Evolutionary conservation across 1,140 invertebrate species (phyloP), one percentile per base, ranked within the genome.

Genomic region (Tetragnatha versicolor): DNA sequence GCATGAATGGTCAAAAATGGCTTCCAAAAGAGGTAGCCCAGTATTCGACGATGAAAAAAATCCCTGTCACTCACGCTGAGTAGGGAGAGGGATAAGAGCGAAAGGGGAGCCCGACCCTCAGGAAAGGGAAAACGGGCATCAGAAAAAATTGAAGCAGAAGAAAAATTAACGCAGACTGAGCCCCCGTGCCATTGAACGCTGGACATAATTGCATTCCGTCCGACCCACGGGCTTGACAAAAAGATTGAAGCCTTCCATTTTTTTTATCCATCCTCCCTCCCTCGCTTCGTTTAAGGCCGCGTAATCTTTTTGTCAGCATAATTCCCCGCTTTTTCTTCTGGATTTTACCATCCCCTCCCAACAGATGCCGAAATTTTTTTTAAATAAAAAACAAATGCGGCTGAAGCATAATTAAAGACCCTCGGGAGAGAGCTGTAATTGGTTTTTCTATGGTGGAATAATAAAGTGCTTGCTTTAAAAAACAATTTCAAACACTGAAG

Each of bases 251-350:
- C 27, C 65, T 35, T 68, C 45, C 31, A 47, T 17, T 68, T 42
- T 68, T 68, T 68, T 68, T 49, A 9, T 42, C 17, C 65, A 49
- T 31, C 39, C 65, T 31, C 45, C n/a, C n/a, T n/a, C n/a, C n/a
- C n/a, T n/a, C n/a, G n/a, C n/a, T n/a, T n/a, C n/a, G n/a, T 68
- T 68, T 65, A 33, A 31, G 29, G 5, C 17, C 31, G 55, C 60
- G 33, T 42, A 63, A 63, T 47, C 65, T 68, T 68, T 68, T 68
- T 68, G 65, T 68, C 65, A 68, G 65, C 42, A 68, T 68, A 68
- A 68, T 68, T 68, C 65, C 65, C 27, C 27, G 3, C 42, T 47
- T 12, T 47, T 47, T 47, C 42, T 12, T 47, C 42, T 47, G 42
- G 20, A 17, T 47, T 47, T 47, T 47, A 17, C 20, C 20, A 47